Evolutionary conservation across 1,140 invertebrate genomes (phyloP).

Genomic region (Ceratitis capitata): DNA sequence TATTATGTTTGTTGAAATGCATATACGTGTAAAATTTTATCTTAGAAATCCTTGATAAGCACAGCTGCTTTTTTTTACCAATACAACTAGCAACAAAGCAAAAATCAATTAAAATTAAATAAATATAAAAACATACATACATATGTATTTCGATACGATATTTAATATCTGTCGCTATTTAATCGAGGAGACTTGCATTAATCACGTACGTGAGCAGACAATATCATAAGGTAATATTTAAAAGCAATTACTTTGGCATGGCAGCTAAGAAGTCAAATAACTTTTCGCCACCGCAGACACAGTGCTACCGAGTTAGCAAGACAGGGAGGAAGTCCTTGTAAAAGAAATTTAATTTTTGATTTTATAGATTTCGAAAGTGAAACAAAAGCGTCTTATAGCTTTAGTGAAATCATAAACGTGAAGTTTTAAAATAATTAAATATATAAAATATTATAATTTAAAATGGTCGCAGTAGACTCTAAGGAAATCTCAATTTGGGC

Average conservation of each 20-base stretch:
- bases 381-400: neutral
- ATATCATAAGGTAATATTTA: neutral
- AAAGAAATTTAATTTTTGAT: neutral
- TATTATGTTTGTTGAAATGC: neutral
- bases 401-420: no score
- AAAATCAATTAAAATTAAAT: neutral
- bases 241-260: neutral
- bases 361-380: neutral
- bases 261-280: neutral
- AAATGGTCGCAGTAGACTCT: neutral
- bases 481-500: neutral
- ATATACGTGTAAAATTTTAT: neutral
- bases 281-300: neutral
- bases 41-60: neutral
- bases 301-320: neutral
- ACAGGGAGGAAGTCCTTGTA: neutral
- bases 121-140: neutral
- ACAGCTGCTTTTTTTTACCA: neutral
- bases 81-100: neutral
- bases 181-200: neutral
- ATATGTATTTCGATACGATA: neutral
- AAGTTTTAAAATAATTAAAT: no score
- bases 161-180: neutral
- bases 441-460: neutral
- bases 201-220: neutral